These are phyloP conservation scores for Melanostoma mellinum DNA, from an alignment of 2,888 invertebrate genomes.

Conservation along the genomic window DNA sequence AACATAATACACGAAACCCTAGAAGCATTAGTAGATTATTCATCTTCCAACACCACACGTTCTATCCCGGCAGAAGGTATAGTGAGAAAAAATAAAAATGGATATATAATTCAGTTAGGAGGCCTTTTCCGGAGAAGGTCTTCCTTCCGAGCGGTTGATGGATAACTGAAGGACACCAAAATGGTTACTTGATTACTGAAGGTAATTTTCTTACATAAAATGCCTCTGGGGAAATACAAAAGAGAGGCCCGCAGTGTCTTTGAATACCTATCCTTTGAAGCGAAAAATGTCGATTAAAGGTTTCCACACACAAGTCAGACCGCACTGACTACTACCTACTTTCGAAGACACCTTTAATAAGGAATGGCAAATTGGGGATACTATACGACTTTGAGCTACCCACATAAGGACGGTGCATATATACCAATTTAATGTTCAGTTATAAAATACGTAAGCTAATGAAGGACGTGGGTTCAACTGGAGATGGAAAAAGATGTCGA, in stretches of 20 bases:
- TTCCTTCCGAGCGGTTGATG: slow-evolving; percentile 44
- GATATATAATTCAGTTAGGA: slow-evolving; percentile 47
- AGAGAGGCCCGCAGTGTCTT: background rate
- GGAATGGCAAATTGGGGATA: no score
- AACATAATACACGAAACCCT: slow-evolving; percentile 64
- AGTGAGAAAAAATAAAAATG: slow-evolving; percentile 26
- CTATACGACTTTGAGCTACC: no score
- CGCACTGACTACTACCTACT: no score
- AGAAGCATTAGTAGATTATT: slow-evolving; percentile 66
- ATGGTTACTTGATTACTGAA: slow-evolving; percentile 54
- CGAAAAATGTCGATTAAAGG: no score
- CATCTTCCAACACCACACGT: slow-evolving; percentile 42
- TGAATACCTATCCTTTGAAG: no score
- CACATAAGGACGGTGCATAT: no score
- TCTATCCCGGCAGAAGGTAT: slow-evolving; percentile 13
- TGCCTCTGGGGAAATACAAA: slow-evolving; percentile 16
- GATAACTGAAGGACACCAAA: slow-evolving; percentile 54
- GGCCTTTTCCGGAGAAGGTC: slow-evolving; percentile 22
- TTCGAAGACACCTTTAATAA: no score
- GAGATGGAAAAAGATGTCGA: no score
- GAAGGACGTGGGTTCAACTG: no score
- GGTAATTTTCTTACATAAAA: slow-evolving; percentile 43
- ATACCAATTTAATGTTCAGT: no score
- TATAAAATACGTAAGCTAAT: no score
- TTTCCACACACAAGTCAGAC: no score